Evolutionary conservation across 1,140 invertebrate species (phyloP).

Genomic region (Drosophila simulans): DNA sequence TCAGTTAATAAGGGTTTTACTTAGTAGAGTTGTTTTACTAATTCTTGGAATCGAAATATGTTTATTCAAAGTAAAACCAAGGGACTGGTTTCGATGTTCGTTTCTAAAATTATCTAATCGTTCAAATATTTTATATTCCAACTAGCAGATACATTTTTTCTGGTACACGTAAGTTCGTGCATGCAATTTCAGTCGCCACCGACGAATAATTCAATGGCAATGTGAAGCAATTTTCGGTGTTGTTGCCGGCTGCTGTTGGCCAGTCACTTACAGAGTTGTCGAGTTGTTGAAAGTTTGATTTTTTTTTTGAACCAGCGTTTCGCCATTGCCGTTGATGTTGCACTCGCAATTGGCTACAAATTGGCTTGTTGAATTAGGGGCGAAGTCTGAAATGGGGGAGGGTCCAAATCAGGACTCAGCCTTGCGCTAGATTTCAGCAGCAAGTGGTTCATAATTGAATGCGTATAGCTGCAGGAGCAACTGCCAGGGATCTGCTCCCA

Average conservation of each 20-base stretch:
- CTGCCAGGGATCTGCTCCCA: neutral
- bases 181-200: conserved; percentile 59
- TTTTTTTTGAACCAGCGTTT: conserved; percentile 31
- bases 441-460: conserved; percentile 58
- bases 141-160: too few relatives aligned
- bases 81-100: too few relatives aligned
- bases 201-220: conserved; percentile 80
- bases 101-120: too few relatives aligned
- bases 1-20: too few relatives aligned
- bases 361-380: conserved; percentile 72
- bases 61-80: too few relatives aligned
- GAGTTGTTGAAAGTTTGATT: conserved; percentile 72
- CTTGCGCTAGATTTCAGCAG: conserved; percentile 65
- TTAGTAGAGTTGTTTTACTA: too few relatives aligned
- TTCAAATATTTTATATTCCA: too few relatives aligned
- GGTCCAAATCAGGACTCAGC: conserved; percentile 16
- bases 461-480: conserved; percentile 23
- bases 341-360: conserved; percentile 77
- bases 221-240: conserved; percentile 69
- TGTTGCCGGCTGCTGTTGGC: conserved; percentile 47
- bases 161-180: neutral
- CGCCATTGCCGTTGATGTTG: conserved; percentile 39
- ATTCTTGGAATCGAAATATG: too few relatives aligned
- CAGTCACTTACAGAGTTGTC: conserved; percentile 77
- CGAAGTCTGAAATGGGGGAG: neutral